A percentile compares a stretch with the other conserved stretches of the same genome.
Evolutionary conservation across 2,797 vertebrate species (phyloP).

Genomic region (Chaetodon trifasciatus): DNA sequence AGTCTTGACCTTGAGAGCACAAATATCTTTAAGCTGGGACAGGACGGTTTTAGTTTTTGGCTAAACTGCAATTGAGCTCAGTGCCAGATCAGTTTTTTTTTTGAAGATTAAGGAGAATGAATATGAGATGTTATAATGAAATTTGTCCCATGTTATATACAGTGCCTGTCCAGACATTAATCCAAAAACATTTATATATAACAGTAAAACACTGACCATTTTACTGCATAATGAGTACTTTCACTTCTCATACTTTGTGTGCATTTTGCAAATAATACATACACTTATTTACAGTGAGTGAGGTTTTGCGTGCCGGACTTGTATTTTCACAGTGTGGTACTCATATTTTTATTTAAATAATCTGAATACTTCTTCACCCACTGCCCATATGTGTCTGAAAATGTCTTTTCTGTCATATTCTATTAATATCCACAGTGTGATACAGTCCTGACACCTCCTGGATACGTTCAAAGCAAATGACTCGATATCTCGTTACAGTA

Average conservation of each 20-base stretch:
- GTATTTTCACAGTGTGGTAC: neutral
- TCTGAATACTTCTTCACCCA: neutral
- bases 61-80: neutral
- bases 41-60: neutral
- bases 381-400: neutral
- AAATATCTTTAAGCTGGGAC: conserved; percentile 1
- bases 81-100: neutral
- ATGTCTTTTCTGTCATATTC: neutral
- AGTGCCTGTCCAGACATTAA: neutral
- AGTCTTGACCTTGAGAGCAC: conserved; percentile 8
- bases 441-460: conserved; percentile 11
- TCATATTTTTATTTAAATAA: neutral
- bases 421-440: neutral
- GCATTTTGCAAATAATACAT: neutral
- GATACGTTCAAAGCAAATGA: neutral
- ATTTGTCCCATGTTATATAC: neutral
- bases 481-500: conserved; percentile 11
- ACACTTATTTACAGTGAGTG: neutral
- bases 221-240: neutral
- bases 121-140: neutral
- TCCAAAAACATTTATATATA: neutral
- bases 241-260: no score
- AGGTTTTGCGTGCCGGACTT: neutral
- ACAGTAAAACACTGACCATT: neutral
- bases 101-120: neutral